These are phyloP conservation scores for Papilio xuthus DNA, from an alignment of 1,140 invertebrate species.

Conservation along the genomic window DNA sequence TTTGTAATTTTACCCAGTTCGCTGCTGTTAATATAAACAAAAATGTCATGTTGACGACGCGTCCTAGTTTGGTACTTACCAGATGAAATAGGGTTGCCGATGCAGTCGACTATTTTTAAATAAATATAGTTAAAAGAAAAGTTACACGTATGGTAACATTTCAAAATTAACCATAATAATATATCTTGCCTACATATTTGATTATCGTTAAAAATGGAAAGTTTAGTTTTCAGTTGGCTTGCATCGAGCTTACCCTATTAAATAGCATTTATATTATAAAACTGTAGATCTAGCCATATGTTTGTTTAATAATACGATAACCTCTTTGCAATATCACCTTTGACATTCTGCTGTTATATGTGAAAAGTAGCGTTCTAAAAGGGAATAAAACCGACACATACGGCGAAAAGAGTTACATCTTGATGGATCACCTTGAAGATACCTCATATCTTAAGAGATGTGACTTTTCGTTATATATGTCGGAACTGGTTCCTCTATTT, in stretches of 20 bases:
- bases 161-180: too few species aligned
- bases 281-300: background rate
- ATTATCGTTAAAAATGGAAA: background rate
- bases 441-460: background rate
- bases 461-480: background rate
- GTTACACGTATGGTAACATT: background rate
- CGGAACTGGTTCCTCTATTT: background rate
- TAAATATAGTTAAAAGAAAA: background rate
- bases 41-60: conserved; percentile 25
- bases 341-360: background rate
- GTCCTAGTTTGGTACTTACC: conserved; percentile 14
- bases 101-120: background rate
- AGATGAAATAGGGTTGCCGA: conserved; percentile 6
- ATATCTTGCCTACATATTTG: background rate
- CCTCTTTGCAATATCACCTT: background rate
- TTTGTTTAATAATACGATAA: background rate
- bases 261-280: background rate
- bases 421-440: too few species aligned
- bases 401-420: too few species aligned
- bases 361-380: too few species aligned
- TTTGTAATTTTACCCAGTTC: conserved; percentile 33
- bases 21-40: conserved; percentile 32
- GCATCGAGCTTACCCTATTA: background rate
- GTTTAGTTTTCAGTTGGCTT: background rate
- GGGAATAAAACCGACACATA: background rate